Evolutionary conservation across 35 echinoderm and acorn worm genomes (phyloP).

Genomic region (Apostichopus californicus): DNA sequence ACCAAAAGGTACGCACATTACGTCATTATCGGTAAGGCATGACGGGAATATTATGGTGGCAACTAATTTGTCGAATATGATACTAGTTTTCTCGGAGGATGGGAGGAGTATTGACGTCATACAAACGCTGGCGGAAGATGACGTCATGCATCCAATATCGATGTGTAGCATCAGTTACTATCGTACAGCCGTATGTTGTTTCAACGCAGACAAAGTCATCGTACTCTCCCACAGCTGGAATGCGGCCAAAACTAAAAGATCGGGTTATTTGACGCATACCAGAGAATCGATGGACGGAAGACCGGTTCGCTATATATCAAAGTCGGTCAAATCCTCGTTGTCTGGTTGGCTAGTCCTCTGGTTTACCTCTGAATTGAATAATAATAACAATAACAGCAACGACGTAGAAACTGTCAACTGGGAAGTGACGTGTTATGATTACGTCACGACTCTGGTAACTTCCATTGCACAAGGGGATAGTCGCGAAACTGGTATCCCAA

Average conservation of each 20-base stretch:
- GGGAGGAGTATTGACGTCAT: conserved; percentile 9
- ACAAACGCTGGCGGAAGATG: conserved; percentile 25
- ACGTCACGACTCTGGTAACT: not conserved
- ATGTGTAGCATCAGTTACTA: conserved; percentile 29
- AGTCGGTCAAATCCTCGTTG: conserved; percentile 45
- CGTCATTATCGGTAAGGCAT: conserved; percentile 46
- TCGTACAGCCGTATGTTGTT: conserved; percentile 38
- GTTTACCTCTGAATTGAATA: conserved; percentile 33
- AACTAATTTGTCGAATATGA: conserved; percentile 45
- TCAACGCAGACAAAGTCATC: not conserved
- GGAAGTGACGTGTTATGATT: conserved; percentile 45
- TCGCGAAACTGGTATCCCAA: conserved; percentile 9
- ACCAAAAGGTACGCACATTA: conserved; percentile 28
- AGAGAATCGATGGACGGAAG: not conserved
- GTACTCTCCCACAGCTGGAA: conserved; percentile 53
- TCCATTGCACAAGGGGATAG: conserved; percentile 22
- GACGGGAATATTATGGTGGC: conserved; percentile 41
- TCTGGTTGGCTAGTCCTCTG: conserved; percentile 51
- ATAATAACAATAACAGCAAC: not conserved
- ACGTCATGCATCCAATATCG: conserved; percentile 44
- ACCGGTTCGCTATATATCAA: not conserved
- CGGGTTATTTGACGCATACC: not conserved
- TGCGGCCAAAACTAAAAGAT: conserved; percentile 26
- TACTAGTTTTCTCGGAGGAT: conserved; percentile 20
- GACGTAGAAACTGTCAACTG: not conserved